phyloP scores from a whole-genome alignment of 2,113 vertebrate genomes.

The Notarius lentiginosus region DNA sequence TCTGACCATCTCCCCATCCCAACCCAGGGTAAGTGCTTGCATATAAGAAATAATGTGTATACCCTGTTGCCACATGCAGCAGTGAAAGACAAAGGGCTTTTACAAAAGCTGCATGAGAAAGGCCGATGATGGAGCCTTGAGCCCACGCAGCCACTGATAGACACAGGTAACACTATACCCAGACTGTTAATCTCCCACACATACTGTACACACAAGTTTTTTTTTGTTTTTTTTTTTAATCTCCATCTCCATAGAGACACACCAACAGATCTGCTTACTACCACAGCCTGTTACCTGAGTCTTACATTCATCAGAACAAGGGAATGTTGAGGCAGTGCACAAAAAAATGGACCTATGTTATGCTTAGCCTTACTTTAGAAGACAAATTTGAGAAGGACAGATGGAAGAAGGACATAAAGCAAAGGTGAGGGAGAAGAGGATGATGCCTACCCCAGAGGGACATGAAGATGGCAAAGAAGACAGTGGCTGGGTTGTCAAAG shows the following conservation, averaged over 20 bases:
- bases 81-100: constrained; percentile 35
- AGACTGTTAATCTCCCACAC: constrained; percentile 46
- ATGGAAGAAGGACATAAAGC: background rate
- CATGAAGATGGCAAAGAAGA: constrained; percentile 98
- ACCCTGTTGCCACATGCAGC: constrained; percentile 34
- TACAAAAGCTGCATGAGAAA: constrained; percentile 42
- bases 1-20: background rate
- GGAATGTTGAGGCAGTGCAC: constrained; percentile 3
- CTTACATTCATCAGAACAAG: constrained; percentile 9
- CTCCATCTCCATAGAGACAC: constrained; percentile 69
- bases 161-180: constrained; percentile 50
- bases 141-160: constrained; percentile 40
- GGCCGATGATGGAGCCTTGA: constrained; percentile 28
- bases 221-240: constrained; percentile 40
- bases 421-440: background rate
- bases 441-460: constrained; percentile 92
- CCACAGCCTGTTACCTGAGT: background rate
- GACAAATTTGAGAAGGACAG: background rate
- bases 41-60: constrained; percentile 48
- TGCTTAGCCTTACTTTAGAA: background rate
- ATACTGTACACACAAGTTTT: constrained; percentile 64
- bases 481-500: constrained; percentile 95
- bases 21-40: constrained; percentile 5
- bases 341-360: background rate
- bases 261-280: constrained; percentile 40